Conservation (phyloP, 2,113 vertebrate species). For the Silurus asotus region DNA sequence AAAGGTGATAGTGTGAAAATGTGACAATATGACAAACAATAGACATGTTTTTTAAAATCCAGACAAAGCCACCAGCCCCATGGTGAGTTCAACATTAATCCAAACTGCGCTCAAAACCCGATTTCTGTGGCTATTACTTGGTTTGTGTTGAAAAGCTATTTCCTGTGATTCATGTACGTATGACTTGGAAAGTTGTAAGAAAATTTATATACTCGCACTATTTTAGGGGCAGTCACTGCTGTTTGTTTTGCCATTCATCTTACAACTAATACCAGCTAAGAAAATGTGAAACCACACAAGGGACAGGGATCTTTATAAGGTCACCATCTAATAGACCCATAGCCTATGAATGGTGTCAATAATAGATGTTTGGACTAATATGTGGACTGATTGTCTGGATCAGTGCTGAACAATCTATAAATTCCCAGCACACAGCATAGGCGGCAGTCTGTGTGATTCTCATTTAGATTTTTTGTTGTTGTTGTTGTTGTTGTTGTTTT, state of each 20-base stretch:
- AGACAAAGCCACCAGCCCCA: constrained; percentile 49
- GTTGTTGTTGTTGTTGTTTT: background rate
- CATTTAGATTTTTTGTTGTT: constrained; percentile 45
- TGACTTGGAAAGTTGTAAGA: constrained; percentile 51
- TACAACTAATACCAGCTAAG: background rate
- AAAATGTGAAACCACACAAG: constrained; percentile 1
- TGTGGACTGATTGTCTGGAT: constrained; percentile 35
- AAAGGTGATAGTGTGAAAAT: constrained; percentile 33
- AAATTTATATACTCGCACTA: constrained; percentile 7
- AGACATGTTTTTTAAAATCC: constrained; percentile 48
- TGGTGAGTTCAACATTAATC: constrained; percentile 50
- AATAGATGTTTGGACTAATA: constrained; percentile 41
- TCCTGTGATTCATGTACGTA: constrained; percentile 45
- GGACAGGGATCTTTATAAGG: constrained; percentile 18
- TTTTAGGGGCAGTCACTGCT: background rate
- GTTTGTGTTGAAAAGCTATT: constrained; percentile 41
- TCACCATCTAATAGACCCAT: constrained; percentile 30
- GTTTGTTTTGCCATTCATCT: background rate
- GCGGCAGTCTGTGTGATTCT: constrained; percentile 32
- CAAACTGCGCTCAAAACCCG: constrained; percentile 31
- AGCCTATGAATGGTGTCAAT: constrained; percentile 27
- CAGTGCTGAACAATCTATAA: constrained; percentile 38
- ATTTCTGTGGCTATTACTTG: constrained; percentile 40
- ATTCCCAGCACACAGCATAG: constrained; percentile 29
- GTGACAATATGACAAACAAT: constrained; percentile 49